phyloP scores from a whole-genome alignment of 2,888 invertebrate genomes.

The Lycocerus yunnanus region DNA sequence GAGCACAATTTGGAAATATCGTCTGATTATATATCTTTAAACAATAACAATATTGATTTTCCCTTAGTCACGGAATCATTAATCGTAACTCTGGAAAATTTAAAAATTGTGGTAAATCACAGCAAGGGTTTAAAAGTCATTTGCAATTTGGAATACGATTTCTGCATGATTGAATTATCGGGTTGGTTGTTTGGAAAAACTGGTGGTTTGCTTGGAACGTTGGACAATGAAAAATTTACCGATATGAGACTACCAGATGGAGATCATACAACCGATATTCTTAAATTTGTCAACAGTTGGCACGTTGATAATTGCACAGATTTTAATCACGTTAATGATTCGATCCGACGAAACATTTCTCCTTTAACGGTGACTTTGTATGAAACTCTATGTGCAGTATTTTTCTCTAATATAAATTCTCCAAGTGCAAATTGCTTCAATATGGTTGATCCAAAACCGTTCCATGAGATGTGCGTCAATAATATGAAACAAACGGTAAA shows the following conservation, averaged over 20 bases:
- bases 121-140: slow-evolving; percentile 59
- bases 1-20: slow-evolving; percentile 27
- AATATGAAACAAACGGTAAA: slow-evolving; percentile 49
- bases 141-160: slow-evolving; percentile 64
- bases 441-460: slow-evolving; percentile 64
- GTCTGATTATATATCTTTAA: slow-evolving; percentile 24
- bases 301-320: slow-evolving; percentile 40
- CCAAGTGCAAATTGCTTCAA: slow-evolving; percentile 67
- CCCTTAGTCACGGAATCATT: slow-evolving; percentile 59
- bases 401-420: slow-evolving; percentile 66
- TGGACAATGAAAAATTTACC: slow-evolving; percentile 81
- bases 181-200: slow-evolving; percentile 86
- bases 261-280: slow-evolving; percentile 53
- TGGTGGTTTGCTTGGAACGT: slow-evolving; percentile 81
- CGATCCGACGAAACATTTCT: slow-evolving; percentile 8
- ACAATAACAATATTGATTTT: slow-evolving; percentile 41
- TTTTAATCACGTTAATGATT: slow-evolving; percentile 6
- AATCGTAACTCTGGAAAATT: slow-evolving; percentile 59
- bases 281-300: slow-evolving; percentile 64
- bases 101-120: slow-evolving; percentile 59
- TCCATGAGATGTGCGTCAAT: slow-evolving; percentile 63
- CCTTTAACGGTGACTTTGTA: slow-evolving; percentile 34
- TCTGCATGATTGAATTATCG: slow-evolving; percentile 62
- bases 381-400: slow-evolving; percentile 59
- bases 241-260: slow-evolving; percentile 70